Percentiles rank a stretch among this genome's conserved stretches.
Evolutionary conservation across 2,113 vertebrate species (phyloP).

Genomic region (Acinonyx jubatus): DNA sequence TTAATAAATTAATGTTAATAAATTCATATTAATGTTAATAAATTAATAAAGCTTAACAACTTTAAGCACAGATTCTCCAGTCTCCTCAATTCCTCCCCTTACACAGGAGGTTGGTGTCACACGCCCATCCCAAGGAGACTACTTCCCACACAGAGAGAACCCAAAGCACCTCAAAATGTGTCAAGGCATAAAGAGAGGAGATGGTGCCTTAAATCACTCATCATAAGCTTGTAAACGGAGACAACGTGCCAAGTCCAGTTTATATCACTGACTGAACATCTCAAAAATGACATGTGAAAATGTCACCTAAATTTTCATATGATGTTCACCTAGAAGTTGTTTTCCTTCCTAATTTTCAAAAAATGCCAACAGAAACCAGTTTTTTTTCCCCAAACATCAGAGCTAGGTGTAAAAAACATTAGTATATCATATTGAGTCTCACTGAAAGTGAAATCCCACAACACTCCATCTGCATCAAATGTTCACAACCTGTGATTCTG

Average conservation of each 20-base stretch:
- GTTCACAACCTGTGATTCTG: constrained; percentile 63
- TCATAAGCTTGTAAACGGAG: not conserved
- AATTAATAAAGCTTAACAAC: not conserved
- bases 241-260: not conserved
- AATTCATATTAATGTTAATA: not conserved
- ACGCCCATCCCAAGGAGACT: not conserved
- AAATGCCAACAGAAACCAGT: constrained; percentile 58
- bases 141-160: not conserved
- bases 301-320: constrained; percentile 18
- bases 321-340: constrained; percentile 19
- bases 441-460: constrained; percentile 52
- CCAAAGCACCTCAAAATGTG: not conserved
- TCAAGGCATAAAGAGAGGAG: not conserved
- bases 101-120: not conserved
- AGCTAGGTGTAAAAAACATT: constrained; percentile 62
- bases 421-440: constrained; percentile 64
- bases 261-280: not conserved
- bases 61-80: not conserved
- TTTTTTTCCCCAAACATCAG: constrained; percentile 62
- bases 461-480: constrained; percentile 59
- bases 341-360: constrained; percentile 54
- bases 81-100: not conserved
- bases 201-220: not conserved
- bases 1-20: not conserved
- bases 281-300: constrained; percentile 53